These are phyloP conservation scores for Muntiacus muntjak DNA, from an alignment of 2,113 vertebrate species.

Conservation along the genomic window DNA sequence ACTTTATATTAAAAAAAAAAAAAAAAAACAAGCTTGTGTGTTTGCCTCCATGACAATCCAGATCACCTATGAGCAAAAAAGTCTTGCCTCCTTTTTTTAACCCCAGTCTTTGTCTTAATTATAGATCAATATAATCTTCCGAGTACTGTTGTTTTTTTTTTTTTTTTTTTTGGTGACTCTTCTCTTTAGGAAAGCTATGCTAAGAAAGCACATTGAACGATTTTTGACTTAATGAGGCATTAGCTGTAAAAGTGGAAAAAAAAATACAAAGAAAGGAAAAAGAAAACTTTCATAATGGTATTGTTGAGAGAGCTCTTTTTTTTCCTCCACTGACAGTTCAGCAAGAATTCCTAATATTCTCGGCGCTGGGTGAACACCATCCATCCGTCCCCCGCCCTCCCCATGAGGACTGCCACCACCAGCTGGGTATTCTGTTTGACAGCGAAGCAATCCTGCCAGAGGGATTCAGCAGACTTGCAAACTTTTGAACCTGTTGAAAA, in stretches of 20 bases:
- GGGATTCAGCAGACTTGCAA: conserved; percentile 58
- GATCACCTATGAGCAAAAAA: conserved; percentile 58
- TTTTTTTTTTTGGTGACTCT: not conserved
- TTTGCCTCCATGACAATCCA: conserved; percentile 77
- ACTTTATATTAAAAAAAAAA: conserved; percentile 78
- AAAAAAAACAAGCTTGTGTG: conserved; percentile 74
- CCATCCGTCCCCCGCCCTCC: not conserved
- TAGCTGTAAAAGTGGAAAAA: not conserved
- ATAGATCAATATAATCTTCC: not conserved
- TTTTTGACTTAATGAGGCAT: conserved; percentile 40
- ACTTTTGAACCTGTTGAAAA: conserved; percentile 34
- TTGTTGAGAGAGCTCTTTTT: not conserved
- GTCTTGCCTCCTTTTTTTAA: conserved; percentile 39
- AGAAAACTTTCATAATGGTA: not conserved
- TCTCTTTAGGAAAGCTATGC: conserved; percentile 21
- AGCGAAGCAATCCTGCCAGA: conserved; percentile 58
- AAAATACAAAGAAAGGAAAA: not conserved
- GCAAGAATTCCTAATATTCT: conserved; percentile 19
- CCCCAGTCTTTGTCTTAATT: conserved; percentile 46
- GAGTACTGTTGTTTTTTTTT: not conserved
- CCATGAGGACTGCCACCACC: not conserved
- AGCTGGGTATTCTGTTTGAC: conserved; percentile 62
- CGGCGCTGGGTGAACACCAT: fast-evolving
- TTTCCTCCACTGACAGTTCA: not conserved
- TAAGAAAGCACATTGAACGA: not conserved